Percentiles rank a stretch among this genome's conserved stretches.
Evolutionary conservation across 1,140 invertebrate species (phyloP).

Genomic region (Achroia grisella): DNA sequence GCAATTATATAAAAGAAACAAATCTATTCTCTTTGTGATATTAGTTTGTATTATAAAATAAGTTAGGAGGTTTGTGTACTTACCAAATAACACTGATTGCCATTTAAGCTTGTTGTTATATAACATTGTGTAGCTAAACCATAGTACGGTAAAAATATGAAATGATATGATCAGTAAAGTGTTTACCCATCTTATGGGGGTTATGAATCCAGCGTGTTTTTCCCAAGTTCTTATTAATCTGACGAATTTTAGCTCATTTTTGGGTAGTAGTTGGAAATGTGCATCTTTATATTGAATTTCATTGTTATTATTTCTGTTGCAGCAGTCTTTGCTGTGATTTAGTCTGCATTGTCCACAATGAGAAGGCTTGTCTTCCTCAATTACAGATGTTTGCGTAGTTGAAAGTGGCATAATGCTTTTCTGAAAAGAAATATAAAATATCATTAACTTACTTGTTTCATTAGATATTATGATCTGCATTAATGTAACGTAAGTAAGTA

Average conservation of each 20-base stretch:
- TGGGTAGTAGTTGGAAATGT: constrained; percentile 27
- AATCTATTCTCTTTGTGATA: too few species aligned
- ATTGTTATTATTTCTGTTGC: too few species aligned
- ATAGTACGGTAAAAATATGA: constrained; percentile 22
- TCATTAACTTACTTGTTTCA: too few species aligned
- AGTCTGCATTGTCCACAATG: not conserved
- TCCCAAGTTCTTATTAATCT: constrained; percentile 36
- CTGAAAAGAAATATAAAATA: not conserved
- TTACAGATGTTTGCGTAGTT: not conserved
- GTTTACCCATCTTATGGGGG: constrained; percentile 44
- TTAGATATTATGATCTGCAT: too few species aligned
- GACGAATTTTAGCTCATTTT: constrained; percentile 33
- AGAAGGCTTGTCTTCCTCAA: not conserved
- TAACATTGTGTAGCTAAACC: constrained; percentile 9
- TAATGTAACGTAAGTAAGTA: too few species aligned
- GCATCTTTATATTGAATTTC: not conserved
- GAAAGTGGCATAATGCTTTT: not conserved
- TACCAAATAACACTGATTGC: constrained; percentile 38
- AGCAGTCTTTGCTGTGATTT: not conserved
- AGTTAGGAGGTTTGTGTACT: constrained; percentile 11
- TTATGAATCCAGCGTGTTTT: constrained; percentile 45
- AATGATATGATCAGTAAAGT: constrained; percentile 25
- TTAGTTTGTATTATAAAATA: too few species aligned
- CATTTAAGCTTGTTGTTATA: constrained; percentile 13
- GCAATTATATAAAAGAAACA: too few species aligned